Base-by-base conservation (phyloP, 2,888 invertebrate genomes). In the Pocota personata region DNA sequence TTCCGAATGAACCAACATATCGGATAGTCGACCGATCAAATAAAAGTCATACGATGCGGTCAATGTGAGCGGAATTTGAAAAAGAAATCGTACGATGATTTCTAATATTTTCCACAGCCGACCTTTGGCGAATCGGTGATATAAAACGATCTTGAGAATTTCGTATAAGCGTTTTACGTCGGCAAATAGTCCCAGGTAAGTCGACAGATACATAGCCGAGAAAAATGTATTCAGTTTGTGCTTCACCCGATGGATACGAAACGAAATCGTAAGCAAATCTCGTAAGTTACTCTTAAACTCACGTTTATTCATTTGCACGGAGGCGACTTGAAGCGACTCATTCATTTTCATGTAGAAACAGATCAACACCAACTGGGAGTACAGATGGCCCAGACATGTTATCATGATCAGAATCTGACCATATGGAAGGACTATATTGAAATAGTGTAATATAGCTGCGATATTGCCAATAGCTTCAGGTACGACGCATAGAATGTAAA, bases 361-460 rank as follows among this genome's bases (percentile, higher is more conserved):
- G 12, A 69, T 27, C 16, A 69, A n/a, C 35, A 60, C 37, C 58
- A 72, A 2, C 27, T 72, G 72, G 0, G 72, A 30, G 16, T 72
- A 32, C 32, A 32, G 7, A 8, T 32, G 8, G 10, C 8, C 32
- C 6, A 14, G 14, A 40, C 1, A 40, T 0, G 40, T 40, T 6
- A 40, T 6, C 40, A 40, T n/a, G n/a, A 4, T 4, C 14, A 40
- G 5, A 40, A 40, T 3, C 40, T 35, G 35, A 8, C 35, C 35
- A 12, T 24, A 24, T 24, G 24, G 24, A 24, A 24, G 2, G 24
- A 24, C 24, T 3, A 24, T 24, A 24, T 24, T 24, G 2, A 24
- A 3, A 4, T 3, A 24, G 24, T 3, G 4, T 2, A 24, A 24
- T 3, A 24, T 24, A 24, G 4, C 24, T 2, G 4, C 4, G 4